Percentiles rank a stretch among this genome's conserved stretches.
Evolutionary conservation across 2,113 vertebrate genomes (phyloP).

Genomic region (Bungarus multicinctus): DNA sequence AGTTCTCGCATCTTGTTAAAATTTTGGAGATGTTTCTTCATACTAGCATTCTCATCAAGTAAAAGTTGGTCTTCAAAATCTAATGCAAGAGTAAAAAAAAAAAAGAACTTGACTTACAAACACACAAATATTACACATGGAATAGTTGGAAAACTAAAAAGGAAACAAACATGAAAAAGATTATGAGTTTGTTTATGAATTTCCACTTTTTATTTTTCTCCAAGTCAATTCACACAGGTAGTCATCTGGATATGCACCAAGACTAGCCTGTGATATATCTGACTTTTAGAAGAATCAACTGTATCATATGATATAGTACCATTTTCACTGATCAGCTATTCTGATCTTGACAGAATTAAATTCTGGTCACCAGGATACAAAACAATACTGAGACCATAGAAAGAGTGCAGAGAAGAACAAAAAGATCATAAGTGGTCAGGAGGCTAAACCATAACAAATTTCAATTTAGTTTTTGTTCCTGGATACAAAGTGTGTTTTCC

Average conservation of each 20-base stretch:
- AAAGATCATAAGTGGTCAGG: too few relatives aligned
- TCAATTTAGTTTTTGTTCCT: too few relatives aligned
- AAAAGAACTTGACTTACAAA: not conserved
- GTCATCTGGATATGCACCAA: not conserved
- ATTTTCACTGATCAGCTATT: not conserved
- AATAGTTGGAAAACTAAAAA: not conserved
- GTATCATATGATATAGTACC: not conserved
- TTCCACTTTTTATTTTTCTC: not conserved
- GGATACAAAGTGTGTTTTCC: too few relatives aligned
- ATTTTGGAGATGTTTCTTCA: constrained; percentile 68
- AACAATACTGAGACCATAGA: too few relatives aligned
- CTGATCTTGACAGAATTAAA: not conserved
- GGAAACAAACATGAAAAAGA: not conserved
- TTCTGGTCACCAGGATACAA: too few relatives aligned
- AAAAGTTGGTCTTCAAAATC: constrained; percentile 67
- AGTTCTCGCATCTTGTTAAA: constrained; percentile 65
- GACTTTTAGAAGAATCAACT: not conserved
- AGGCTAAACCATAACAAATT: too few relatives aligned
- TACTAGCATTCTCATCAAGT: constrained; percentile 61
- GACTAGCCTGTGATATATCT: not conserved
- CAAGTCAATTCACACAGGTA: not conserved
- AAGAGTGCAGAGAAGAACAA: too few relatives aligned
- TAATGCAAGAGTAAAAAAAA: not conserved
- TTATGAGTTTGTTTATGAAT: not conserved
- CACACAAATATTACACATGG: not conserved